Conservation (phyloP, 1,140 invertebrate species). For the Aporrectodea caliginosa region DNA sequence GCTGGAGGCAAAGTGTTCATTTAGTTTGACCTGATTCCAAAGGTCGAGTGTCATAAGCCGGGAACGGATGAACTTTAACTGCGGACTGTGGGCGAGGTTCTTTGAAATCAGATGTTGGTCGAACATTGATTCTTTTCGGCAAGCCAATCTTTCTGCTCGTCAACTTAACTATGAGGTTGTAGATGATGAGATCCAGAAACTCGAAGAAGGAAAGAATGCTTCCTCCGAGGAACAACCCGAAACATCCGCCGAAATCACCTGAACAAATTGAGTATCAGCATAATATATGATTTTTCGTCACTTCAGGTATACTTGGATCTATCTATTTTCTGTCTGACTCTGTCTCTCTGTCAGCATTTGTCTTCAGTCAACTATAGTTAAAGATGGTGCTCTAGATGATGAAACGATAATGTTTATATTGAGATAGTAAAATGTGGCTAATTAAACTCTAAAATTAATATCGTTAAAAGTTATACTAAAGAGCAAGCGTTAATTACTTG, state of each 20-base stretch:
- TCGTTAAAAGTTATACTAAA: no score
- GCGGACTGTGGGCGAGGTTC: neutral
- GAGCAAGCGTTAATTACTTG: no score
- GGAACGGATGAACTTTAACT: neutral
- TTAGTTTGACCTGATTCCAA: neutral
- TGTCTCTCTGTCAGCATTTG: no score
- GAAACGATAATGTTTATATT: no score
- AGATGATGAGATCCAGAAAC: neutral
- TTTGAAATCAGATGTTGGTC: neutral
- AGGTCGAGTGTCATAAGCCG: neutral
- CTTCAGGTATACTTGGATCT: no score
- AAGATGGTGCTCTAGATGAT: no score
- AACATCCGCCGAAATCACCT: neutral
- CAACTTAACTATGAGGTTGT: neutral
- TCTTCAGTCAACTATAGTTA: no score
- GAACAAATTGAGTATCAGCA: neutral
- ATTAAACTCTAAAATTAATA: no score
- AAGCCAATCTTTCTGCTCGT: neutral
- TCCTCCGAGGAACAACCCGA: neutral
- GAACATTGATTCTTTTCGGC: neutral
- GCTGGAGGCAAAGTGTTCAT: neutral
- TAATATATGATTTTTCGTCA: no score
- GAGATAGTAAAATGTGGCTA: no score
- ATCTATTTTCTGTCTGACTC: no score
- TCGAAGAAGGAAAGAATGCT: neutral